These are phyloP conservation scores for Ctenopoma kingsleyae DNA, from an alignment of 2,797 vertebrate species.

Conservation along the genomic window DNA sequence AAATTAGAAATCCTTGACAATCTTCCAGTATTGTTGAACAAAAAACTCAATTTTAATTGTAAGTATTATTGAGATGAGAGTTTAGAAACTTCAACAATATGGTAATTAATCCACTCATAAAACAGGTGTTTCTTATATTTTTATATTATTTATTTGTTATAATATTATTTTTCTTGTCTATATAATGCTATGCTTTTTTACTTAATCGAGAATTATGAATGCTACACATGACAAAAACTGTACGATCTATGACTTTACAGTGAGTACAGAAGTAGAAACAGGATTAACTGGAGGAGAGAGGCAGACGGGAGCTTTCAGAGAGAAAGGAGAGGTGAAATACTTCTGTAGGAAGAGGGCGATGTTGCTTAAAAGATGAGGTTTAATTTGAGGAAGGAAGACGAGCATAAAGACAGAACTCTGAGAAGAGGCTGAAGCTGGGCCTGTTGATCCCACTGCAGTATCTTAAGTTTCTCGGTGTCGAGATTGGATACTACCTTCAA, in stretches of 20 bases:
- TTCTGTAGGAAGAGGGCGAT: slow-evolving; percentile 24
- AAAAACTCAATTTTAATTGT: too few species aligned
- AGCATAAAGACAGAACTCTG: background rate
- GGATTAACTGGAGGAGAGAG: background rate
- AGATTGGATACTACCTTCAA: background rate
- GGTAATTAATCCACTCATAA: background rate
- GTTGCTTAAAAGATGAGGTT: slow-evolving; percentile 18
- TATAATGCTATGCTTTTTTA: too few species aligned
- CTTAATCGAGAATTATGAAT: too few species aligned
- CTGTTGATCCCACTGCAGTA: background rate
- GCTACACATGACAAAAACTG: background rate
- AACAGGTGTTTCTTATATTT: background rate
- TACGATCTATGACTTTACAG: background rate
- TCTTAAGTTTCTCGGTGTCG: background rate
- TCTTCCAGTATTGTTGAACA: too few species aligned
- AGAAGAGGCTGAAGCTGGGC: background rate
- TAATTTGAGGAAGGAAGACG: background rate
- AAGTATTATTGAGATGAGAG: too few species aligned
- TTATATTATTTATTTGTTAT: too few species aligned
- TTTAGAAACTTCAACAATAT: background rate
- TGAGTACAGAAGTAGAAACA: background rate
- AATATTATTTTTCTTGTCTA: background rate
- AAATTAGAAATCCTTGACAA: too few species aligned
- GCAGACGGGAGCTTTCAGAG: slow-evolving; percentile 1
- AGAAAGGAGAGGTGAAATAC: background rate